Conservation (phyloP, 1,140 invertebrate genomes). For the Agraylea sexmaculata region DNA sequence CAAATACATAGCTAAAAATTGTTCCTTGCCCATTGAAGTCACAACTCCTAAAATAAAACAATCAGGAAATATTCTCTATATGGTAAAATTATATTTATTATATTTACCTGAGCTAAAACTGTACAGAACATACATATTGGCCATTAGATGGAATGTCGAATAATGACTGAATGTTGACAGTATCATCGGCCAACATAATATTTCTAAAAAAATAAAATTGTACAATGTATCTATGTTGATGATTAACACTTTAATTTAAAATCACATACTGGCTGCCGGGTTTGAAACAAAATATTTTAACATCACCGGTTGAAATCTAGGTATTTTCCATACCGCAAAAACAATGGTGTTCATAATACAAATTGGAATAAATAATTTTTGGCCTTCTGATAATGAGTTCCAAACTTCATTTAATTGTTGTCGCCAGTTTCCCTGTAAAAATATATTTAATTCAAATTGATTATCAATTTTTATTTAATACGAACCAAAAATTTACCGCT, state of each 20-base stretch:
- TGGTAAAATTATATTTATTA: slow-evolving; percentile 3
- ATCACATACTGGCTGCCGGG: slow-evolving; percentile 56
- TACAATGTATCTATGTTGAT: slow-evolving; percentile 3
- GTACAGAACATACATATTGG: slow-evolving; percentile 94
- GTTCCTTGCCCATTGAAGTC: slow-evolving; percentile 77
- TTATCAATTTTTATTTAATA: too few relatives aligned
- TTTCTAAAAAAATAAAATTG: slow-evolving; percentile 40
- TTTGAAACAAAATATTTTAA: slow-evolving; percentile 75
- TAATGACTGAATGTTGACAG: slow-evolving; percentile 90
- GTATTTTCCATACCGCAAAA: slow-evolving; percentile 73
- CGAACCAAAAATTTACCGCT: slow-evolving; percentile 26
- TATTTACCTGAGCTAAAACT: slow-evolving; percentile 57
- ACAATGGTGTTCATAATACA: slow-evolving; percentile 68
- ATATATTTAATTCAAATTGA: slow-evolving; percentile 9
- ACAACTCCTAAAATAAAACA: slow-evolving; percentile 42
- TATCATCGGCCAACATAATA: slow-evolving; percentile 76
- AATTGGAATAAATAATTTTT: slow-evolving; percentile 71
- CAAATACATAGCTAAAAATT: slow-evolving; percentile 85
- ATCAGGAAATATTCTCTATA: not conserved
- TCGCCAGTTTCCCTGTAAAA: slow-evolving; percentile 41
- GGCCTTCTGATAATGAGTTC: slow-evolving; percentile 57
- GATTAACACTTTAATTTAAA: slow-evolving; percentile 1
- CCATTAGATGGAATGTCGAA: slow-evolving; percentile 70
- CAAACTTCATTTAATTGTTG: slow-evolving; percentile 57
- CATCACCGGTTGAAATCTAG: slow-evolving; percentile 61